Conservation (phyloP, 2,113 vertebrate genomes). For the Campylorhamphus procurvoides region DNA sequence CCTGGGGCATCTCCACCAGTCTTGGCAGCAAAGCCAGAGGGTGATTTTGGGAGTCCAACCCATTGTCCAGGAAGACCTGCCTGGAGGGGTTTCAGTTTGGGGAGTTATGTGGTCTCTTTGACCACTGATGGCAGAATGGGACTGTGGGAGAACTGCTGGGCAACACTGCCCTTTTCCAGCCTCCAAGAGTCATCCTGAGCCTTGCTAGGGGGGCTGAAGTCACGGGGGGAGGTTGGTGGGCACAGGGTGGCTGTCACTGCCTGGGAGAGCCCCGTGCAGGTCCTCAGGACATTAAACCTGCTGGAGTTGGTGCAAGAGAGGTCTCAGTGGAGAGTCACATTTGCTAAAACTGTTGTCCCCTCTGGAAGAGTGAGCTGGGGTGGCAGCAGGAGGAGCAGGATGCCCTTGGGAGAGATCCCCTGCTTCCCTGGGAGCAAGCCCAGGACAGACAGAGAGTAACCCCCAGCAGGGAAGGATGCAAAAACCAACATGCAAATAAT, state of each 20-base stretch:
- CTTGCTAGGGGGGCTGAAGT: neutral
- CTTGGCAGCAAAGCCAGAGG: neutral
- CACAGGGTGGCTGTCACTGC: neutral
- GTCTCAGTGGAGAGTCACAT: neutral
- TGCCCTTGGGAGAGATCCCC: neutral
- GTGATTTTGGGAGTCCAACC: neutral
- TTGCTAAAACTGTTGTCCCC: neutral
- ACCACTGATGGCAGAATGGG: accelerated
- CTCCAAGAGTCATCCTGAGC: neutral
- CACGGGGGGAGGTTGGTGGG: neutral
- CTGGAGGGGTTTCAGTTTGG: accelerated
- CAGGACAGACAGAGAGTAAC: neutral
- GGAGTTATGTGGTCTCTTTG: neutral
- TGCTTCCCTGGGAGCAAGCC: neutral
- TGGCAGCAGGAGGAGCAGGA: neutral
- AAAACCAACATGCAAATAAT: neutral
- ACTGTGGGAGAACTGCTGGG: neutral
- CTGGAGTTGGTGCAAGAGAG: neutral
- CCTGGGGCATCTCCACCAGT: neutral
- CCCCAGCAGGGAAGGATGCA: neutral
- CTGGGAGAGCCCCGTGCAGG: neutral
- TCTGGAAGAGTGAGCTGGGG: neutral
- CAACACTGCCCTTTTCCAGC: neutral
- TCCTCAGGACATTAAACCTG: neutral
- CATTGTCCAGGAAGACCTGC: neutral